A percentile compares a stretch with the other conserved stretches of the same genome.
These are phyloP conservation scores for Dunckerocampus dactyliophorus DNA, from an alignment of 2,113 vertebrate species.

Conservation along the genomic window DNA sequence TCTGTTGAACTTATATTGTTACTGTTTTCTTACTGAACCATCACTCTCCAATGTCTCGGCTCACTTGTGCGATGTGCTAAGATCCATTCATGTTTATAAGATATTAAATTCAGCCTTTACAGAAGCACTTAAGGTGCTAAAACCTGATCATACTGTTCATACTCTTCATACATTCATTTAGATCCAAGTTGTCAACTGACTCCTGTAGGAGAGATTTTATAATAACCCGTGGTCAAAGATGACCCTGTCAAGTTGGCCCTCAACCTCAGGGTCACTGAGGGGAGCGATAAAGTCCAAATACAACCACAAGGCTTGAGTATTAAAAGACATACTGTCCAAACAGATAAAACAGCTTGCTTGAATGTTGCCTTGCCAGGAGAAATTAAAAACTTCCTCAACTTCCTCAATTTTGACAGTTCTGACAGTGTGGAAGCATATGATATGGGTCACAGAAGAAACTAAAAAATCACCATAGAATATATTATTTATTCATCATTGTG, in stretches of 20 bases:
- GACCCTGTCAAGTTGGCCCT: not conserved
- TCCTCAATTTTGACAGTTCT: too few species aligned
- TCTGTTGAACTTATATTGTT: too few species aligned
- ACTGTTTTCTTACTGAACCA: too few species aligned
- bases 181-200: not conserved
- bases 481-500: too few species aligned
- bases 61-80: too few species aligned
- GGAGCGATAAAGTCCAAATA: not conserved
- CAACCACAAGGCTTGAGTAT: not conserved
- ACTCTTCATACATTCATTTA: not conserved
- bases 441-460: too few species aligned
- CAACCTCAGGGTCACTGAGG: not conserved
- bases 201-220: conserved; percentile 1
- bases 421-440: too few species aligned
- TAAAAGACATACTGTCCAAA: not conserved
- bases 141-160: not conserved
- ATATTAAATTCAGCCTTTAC: conserved; percentile 3
- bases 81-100: not conserved
- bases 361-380: too few species aligned
- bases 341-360: not conserved
- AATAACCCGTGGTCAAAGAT: not conserved
- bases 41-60: too few species aligned
- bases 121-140: not conserved
- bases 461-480: too few species aligned
- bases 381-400: too few species aligned